phyloP scores from a whole-genome alignment of 1,140 invertebrate species.

The Ridgeia piscesae region DNA sequence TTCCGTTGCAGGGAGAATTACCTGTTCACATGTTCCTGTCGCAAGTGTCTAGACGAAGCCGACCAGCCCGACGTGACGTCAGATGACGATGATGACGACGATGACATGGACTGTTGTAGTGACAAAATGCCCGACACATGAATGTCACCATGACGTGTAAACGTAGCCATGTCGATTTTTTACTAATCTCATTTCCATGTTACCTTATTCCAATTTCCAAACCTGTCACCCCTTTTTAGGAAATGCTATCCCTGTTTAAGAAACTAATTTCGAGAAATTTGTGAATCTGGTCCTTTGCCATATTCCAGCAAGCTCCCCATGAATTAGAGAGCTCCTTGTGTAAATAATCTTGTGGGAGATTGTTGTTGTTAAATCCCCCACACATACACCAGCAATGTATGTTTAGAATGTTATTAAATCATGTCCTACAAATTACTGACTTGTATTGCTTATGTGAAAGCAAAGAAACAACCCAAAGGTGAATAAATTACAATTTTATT shows the following conservation, averaged over 20 bases:
- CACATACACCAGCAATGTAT: too few species aligned
- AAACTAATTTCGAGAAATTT: too few species aligned
- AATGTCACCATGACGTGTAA: conserved; percentile 17
- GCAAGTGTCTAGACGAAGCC: conserved; percentile 74
- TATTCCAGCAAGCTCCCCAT: too few species aligned
- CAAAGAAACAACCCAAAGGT: neutral
- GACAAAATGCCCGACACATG: conserved; percentile 16
- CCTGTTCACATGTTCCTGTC: conserved; percentile 79
- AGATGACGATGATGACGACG: conserved; percentile 65
- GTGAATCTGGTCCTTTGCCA: too few species aligned
- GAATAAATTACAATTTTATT: neutral
- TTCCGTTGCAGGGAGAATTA: conserved; percentile 73
- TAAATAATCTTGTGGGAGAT: too few species aligned
- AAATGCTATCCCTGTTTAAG: too few species aligned
- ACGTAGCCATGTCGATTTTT: too few species aligned
- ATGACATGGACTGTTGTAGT: conserved; percentile 43
- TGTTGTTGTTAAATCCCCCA: too few species aligned
- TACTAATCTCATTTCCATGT: too few species aligned
- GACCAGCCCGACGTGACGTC: conserved; percentile 80
- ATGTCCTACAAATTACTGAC: neutral
- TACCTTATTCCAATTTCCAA: neutral
- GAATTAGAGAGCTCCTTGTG: too few species aligned
- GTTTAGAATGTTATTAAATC: neutral
- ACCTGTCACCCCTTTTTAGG: neutral
- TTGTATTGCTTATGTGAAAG: neutral